Percentiles rank a stretch among this genome's conserved stretches.
These are phyloP conservation scores for Sterrhoptilus dennistouni DNA, from an alignment of 2,113 vertebrate species.

Conservation along the genomic window DNA sequence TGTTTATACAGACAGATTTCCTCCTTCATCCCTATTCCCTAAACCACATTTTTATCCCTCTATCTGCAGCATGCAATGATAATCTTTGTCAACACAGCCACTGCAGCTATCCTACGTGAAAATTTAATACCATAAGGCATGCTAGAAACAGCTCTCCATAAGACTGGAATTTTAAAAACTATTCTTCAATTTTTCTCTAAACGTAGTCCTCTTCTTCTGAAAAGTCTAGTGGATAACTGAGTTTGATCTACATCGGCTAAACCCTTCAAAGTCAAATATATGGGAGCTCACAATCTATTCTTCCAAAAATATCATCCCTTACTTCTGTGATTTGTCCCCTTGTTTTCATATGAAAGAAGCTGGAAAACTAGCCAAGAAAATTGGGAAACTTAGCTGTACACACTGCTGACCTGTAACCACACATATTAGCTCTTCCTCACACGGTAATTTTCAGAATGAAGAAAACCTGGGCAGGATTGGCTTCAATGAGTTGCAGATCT, in stretches of 20 bases:
- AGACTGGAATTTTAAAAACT: background rate
- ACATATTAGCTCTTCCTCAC: background rate
- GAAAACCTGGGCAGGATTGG: background rate
- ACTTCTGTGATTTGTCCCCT: background rate
- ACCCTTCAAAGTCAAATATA: background rate
- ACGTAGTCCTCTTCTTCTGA: background rate
- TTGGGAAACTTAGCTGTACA: background rate
- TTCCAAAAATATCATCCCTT: background rate
- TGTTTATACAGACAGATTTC: background rate
- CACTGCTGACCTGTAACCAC: background rate
- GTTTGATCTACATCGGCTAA: background rate
- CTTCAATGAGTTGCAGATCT: background rate
- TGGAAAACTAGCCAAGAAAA: background rate
- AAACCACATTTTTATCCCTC: background rate
- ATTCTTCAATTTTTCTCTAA: background rate
- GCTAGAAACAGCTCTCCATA: background rate
- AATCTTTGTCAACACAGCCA: background rate
- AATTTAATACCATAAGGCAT: background rate
- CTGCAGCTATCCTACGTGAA: background rate
- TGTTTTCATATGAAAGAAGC: background rate
- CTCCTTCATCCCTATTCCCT: background rate
- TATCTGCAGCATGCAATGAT: background rate
- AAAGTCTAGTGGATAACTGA: background rate
- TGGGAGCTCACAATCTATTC: background rate
- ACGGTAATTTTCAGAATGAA: background rate